phyloP scores from a whole-genome alignment of 2,113 vertebrate genomes.

The Charina bottae region DNA sequence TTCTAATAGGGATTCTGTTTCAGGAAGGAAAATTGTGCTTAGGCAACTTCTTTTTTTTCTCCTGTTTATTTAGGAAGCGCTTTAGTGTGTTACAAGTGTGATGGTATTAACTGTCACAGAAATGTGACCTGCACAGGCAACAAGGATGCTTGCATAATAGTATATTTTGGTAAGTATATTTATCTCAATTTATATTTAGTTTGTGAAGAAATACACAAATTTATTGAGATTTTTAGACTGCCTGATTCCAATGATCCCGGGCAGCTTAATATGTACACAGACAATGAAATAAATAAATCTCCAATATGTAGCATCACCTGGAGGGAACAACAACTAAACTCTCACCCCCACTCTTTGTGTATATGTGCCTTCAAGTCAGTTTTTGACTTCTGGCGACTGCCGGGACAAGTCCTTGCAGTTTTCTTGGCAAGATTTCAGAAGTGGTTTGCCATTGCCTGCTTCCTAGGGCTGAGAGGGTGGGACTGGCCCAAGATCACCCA shows the following conservation, averaged over 20 bases:
- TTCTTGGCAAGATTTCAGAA: not conserved
- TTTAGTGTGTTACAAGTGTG: constrained; percentile 12
- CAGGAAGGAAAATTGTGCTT: not conserved
- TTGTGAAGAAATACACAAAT: constrained; percentile 17
- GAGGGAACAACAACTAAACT: not conserved
- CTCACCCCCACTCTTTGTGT: not conserved
- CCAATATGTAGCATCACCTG: not conserved
- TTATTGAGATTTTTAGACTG: not conserved
- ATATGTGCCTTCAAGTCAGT: not conserved
- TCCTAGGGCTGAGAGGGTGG: not conserved
- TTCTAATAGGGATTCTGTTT: not conserved
- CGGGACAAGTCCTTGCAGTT: not conserved
- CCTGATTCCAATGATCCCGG: not conserved
- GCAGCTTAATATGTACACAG: not conserved
- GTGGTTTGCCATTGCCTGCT: not conserved
- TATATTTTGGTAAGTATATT: not conserved
- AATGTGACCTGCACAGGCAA: not conserved
- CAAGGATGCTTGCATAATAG: not conserved
- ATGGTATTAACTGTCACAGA: not conserved
- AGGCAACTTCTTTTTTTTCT: not conserved
- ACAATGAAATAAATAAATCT: not conserved
- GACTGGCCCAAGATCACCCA: not conserved
- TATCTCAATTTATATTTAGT: not conserved
- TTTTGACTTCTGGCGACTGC: not conserved
- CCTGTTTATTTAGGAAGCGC: not conserved